Conservation (phyloP, 2,113 vertebrate genomes). For the Pachypanchax playfairii region DNA sequence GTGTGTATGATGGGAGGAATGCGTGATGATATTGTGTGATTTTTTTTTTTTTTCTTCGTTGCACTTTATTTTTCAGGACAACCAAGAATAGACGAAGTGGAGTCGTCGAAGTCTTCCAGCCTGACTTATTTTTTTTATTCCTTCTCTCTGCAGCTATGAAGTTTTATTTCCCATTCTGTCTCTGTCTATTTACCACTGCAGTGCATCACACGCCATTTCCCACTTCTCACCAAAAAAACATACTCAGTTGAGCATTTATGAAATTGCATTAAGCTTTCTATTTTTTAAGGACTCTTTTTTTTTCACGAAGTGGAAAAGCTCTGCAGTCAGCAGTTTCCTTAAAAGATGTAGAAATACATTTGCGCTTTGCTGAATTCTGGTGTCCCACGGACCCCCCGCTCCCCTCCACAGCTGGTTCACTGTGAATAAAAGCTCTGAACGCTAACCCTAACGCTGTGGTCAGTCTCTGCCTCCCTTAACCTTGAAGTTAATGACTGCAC, state of each 20-base stretch:
- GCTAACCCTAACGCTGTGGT: constrained; percentile 16
- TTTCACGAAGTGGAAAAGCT: background rate
- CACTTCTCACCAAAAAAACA: constrained; percentile 10
- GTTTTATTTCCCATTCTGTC: constrained; percentile 10
- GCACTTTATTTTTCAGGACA: constrained; percentile 66
- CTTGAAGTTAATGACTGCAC: constrained; percentile 64
- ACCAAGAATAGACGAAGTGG: constrained; percentile 48
- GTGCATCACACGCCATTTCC: constrained; percentile 29
- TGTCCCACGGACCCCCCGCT: constrained; percentile 6
- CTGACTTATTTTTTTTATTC: constrained; percentile 21
- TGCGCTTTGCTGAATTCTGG: constrained; percentile 8
- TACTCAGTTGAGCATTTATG: constrained; percentile 19
- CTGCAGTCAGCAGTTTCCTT: constrained; percentile 14
- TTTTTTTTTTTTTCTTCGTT: constrained; percentile 35
- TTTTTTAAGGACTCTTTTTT: constrained; percentile 21
- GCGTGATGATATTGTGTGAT: constrained; percentile 38
- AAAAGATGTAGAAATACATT: constrained; percentile 8
- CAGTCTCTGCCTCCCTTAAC: constrained; percentile 34
- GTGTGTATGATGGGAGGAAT: constrained; percentile 12
- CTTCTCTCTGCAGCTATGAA: constrained; percentile 39
- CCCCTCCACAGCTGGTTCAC: constrained; percentile 23
- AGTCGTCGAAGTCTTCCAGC: constrained; percentile 47
- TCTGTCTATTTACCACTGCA: constrained; percentile 20
- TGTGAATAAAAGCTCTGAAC: constrained; percentile 49
- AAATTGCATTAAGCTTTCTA: constrained; percentile 6